These are phyloP conservation scores for Hirudinaria manillensis DNA, from an alignment of 2,888 invertebrate species.

Conservation along the genomic window DNA sequence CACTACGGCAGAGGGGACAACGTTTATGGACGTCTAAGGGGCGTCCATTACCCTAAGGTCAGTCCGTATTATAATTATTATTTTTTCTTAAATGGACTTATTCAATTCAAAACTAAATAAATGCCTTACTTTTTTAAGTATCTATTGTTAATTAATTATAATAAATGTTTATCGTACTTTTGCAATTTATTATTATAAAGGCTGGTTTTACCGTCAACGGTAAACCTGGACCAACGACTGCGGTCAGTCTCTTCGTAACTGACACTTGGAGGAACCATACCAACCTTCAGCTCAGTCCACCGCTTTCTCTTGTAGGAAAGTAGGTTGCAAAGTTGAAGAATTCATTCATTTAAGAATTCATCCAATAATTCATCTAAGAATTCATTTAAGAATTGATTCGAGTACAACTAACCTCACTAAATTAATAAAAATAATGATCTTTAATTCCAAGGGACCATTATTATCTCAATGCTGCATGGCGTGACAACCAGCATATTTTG, in stretches of 20 bases:
- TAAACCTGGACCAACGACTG: not conserved
- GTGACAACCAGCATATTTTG: slow-evolving; percentile 70
- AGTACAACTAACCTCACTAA: too few species aligned
- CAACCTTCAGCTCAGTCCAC: too few species aligned
- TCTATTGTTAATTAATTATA: too few species aligned
- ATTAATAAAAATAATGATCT: too few species aligned
- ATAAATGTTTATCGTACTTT: not conserved
- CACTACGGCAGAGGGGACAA: slow-evolving; percentile 45
- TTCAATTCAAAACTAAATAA: not conserved
- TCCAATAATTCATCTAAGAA: too few species aligned
- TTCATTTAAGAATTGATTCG: too few species aligned
- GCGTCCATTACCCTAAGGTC: slow-evolving; percentile 50
- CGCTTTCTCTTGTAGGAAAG: too few species aligned
- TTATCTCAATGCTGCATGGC: slow-evolving; percentile 83
- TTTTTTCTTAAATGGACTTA: not conserved
- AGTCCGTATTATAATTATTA: not conserved
- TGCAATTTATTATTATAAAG: not conserved
- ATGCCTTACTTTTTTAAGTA: not conserved
- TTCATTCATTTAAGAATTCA: too few species aligned
- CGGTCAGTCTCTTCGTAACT: not conserved
- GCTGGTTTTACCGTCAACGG: slow-evolving; percentile 6
- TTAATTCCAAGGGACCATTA: slow-evolving; percentile 66
- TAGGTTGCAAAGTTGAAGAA: too few species aligned
- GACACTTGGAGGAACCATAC: not conserved
- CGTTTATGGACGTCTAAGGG: slow-evolving; percentile 42